Evolutionary conservation across 2,888 invertebrate species (phyloP).

Genomic region (Pilophorus perplexus): DNA sequence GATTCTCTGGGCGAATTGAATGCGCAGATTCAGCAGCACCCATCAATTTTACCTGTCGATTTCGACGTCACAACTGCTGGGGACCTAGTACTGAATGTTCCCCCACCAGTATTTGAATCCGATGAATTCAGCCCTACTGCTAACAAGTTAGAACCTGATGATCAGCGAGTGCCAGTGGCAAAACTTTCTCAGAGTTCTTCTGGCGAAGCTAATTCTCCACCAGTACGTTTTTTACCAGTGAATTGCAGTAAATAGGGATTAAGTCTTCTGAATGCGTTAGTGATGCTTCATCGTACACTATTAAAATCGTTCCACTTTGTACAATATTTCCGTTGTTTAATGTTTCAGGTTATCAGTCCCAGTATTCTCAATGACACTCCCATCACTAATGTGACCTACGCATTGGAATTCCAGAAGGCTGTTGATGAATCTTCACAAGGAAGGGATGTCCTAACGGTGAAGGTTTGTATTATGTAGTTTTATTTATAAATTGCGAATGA

Average conservation of each 20-base stretch:
- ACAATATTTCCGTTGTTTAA: too few species aligned
- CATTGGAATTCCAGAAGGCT: slow-evolving; percentile 58
- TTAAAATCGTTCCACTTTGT: too few species aligned
- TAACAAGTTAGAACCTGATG: slow-evolving; percentile 60
- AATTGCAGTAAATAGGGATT: too few species aligned
- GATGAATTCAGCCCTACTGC: slow-evolving; percentile 46
- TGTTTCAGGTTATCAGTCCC: slow-evolving; percentile 54
- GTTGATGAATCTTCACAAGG: slow-evolving; percentile 60
- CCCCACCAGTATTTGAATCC: slow-evolving; percentile 57
- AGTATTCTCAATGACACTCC: slow-evolving; percentile 54
- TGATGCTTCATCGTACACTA: not conserved
- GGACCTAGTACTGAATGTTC: slow-evolving; percentile 65
- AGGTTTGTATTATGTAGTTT: slow-evolving; percentile 51
- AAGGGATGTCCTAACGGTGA: slow-evolving; percentile 59
- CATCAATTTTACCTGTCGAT: slow-evolving; percentile 87
- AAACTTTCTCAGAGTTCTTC: slow-evolving; percentile 62
- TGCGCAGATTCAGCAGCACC: slow-evolving; percentile 82
- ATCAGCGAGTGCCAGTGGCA: slow-evolving; percentile 73
- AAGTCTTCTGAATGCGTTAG: not conserved
- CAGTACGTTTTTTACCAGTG: slow-evolving; percentile 52
- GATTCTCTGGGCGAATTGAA: slow-evolving; percentile 86
- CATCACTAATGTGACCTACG: slow-evolving; percentile 58
- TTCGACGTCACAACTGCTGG: slow-evolving; percentile 83
- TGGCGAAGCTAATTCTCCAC: slow-evolving; percentile 54
- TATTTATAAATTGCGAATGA: too few species aligned